A percentile compares a stretch with the other conserved stretches of the same genome.
Conservation (phyloP, 2,113 vertebrate species). For the Arothron firmamentum region DNA sequence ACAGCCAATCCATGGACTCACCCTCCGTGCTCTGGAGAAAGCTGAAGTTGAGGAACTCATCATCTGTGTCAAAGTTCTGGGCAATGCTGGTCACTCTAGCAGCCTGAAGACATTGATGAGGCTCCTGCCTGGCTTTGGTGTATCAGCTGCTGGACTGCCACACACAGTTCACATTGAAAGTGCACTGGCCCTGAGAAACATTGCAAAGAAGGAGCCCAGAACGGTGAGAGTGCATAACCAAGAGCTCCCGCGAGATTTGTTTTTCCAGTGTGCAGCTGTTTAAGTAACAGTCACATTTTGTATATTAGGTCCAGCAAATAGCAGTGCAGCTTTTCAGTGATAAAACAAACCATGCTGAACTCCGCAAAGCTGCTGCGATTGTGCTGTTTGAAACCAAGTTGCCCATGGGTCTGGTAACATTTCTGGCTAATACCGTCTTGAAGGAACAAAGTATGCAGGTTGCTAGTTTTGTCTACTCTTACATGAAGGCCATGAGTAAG, state of each 20-base stretch:
- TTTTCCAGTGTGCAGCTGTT: neutral
- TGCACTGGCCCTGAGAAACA: conserved; percentile 78
- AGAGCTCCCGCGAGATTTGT: neutral
- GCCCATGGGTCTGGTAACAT: conserved; percentile 67
- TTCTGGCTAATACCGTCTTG: conserved; percentile 67
- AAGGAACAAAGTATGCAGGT: conserved; percentile 79
- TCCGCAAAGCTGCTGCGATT: conserved; percentile 77
- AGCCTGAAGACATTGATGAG: conserved; percentile 82
- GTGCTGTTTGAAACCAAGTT: conserved; percentile 81
- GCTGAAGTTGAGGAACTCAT: conserved; percentile 64
- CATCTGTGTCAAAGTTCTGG: conserved; percentile 79
- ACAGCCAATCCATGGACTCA: conserved; percentile 78
- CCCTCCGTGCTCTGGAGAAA: conserved; percentile 64
- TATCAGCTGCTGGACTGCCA: conserved; percentile 57
- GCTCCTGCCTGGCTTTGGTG: conserved; percentile 71
- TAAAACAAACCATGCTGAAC: conserved; percentile 58
- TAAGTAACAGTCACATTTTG: conserved; percentile 4
- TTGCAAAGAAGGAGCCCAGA: conserved; percentile 76
- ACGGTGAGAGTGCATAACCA: conserved; percentile 63
- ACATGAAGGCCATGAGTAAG: conserved; percentile 80
- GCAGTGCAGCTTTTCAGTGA: conserved; percentile 78
- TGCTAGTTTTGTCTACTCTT: conserved; percentile 79
- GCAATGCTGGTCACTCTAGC: conserved; percentile 79
- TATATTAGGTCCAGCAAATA: conserved; percentile 77
- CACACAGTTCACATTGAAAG: conserved; percentile 75